Base-by-base conservation (phyloP, 2,113 vertebrate genomes). In the Ptilorrhoa leucosticta region DNA sequence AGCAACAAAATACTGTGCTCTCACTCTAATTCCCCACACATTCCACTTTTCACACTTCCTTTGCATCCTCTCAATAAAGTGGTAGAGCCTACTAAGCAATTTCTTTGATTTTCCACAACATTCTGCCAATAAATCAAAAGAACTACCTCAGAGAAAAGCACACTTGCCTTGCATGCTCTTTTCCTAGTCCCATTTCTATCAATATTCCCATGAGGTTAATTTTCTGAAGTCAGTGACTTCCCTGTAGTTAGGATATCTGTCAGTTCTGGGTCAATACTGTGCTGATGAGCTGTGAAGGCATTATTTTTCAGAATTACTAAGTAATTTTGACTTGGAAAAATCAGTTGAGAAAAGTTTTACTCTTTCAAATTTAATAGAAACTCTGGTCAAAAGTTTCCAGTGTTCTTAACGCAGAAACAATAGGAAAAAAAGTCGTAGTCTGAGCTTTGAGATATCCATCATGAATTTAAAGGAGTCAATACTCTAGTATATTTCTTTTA, bases 1-100 rank as follows among this genome's bases (percentile, higher is more conserved):
- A 95, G 83, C 88, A 93, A 54, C 79, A 94, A 88, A 96, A 92
- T 57, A 83, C 83, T 92, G 71, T 47, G 58, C 51, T 97, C 83
- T 88, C 88, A 47, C 96, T 93, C 83, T 89, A 69, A 94, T 95
- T 97, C 95, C 82, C 86, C 79, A 92, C 91, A 95, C 71, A 92
- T 90, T 77, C 83, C 68, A 73, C 79, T 96, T 94, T 90, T 92
- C 94, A 93, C 94, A 92, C 54, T 93, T 96, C 92, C 80, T 89
- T 95, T 39, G n/a, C 88, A 93, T 93, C 60, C 82, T 96, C 64
- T 83, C 93, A 80, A 26, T 66, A 88, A 91, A 93, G n/a, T 47
- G 47, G 27, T 73, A 91, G 26, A 94, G 87, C 68, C 79, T 88
- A 83, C 71, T 73, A 96, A 96, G 95, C 94, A 86, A 70, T 86